phyloP scores from a whole-genome alignment of 2,797 vertebrate genomes.

The Delichon dasypus region DNA sequence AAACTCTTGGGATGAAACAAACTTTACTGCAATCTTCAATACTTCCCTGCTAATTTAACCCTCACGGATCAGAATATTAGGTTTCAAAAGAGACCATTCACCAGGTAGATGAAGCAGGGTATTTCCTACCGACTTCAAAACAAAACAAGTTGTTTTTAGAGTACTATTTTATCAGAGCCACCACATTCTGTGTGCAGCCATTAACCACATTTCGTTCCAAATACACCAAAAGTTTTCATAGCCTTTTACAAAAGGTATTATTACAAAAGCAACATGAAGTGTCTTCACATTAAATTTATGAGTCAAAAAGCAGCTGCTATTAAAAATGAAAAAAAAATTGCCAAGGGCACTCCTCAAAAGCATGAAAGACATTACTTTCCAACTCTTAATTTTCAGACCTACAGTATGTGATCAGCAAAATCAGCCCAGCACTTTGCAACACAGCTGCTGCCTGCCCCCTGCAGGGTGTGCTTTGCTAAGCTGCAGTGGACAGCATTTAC shows the following conservation, averaged over 20 bases:
- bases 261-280: neutral
- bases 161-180: neutral
- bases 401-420: neutral
- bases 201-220: neutral
- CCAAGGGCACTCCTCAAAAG: neutral
- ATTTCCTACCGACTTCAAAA: neutral
- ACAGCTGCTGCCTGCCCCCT: conserved; percentile 26
- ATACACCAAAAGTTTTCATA: neutral
- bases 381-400: neutral
- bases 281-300: neutral
- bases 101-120: neutral
- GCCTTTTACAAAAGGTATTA: neutral
- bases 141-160: neutral
- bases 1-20: neutral
- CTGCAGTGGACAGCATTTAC: neutral
- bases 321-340: neutral
- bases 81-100: neutral
- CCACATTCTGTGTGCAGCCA: neutral
- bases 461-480: neutral
- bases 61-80: neutral
- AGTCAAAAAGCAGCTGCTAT: neutral
- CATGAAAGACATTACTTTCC: neutral
- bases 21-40: neutral
- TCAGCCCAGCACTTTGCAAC: neutral
- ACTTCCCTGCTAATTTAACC: neutral